phyloP scores from a whole-genome alignment of 2,797 vertebrate species.

The Natrix natrix region DNA sequence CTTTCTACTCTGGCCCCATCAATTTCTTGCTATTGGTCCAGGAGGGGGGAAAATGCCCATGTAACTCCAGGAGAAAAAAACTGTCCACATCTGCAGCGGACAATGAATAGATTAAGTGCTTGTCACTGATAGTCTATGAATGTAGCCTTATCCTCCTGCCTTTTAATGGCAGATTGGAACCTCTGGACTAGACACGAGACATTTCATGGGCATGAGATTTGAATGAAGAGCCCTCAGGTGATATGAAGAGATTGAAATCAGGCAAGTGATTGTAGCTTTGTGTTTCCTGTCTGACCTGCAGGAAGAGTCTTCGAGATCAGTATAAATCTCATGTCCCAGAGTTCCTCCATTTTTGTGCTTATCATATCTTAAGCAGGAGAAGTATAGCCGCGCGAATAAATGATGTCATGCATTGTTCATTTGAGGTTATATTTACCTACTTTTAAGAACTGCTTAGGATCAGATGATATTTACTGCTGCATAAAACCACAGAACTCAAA shows the following conservation, averaged over 20 bases:
- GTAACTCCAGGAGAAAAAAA: background rate
- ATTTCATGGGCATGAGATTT: background rate
- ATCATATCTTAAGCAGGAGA: background rate
- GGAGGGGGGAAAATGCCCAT: background rate
- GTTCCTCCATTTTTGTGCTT: background rate
- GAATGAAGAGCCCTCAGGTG: background rate
- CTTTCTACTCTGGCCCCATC: background rate
- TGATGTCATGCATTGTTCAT: background rate
- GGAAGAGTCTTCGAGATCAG: background rate
- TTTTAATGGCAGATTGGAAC: background rate
- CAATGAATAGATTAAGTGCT: background rate
- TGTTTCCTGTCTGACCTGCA: background rate
- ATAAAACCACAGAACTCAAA: background rate
- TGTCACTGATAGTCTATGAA: background rate
- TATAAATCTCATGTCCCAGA: background rate
- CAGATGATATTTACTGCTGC: background rate
- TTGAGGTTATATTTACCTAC: background rate
- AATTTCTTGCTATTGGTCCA: background rate
- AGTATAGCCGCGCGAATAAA: background rate
- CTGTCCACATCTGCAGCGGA: background rate
- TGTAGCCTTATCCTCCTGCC: background rate
- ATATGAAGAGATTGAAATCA: background rate
- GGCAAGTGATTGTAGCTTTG: background rate
- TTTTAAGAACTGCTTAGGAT: background rate
- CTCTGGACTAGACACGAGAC: background rate